A percentile compares a stretch with the other conserved stretches of the same genome.
Evolutionary conservation across 2,888 invertebrate genomes (phyloP).

Genomic region (Synanthedon myopaeformis): DNA sequence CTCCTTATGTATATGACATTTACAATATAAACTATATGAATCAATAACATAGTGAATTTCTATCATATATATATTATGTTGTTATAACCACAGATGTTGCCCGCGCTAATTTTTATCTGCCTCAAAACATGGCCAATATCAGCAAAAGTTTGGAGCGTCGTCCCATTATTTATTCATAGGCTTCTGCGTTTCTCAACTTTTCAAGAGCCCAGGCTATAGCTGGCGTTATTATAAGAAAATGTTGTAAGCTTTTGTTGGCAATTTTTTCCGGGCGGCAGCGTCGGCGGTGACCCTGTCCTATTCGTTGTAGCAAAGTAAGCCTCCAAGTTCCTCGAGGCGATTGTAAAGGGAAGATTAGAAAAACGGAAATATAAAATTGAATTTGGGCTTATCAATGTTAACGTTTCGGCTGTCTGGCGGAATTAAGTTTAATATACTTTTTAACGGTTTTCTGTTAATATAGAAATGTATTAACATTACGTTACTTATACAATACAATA

Average conservation of each 20-base stretch:
- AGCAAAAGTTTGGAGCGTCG: conserved; percentile 40
- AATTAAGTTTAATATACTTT: too few species aligned
- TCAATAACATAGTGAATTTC: too few species aligned
- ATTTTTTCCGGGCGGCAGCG: conserved; percentile 16
- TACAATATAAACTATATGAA: too few species aligned
- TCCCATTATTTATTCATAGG: conserved; percentile 53
- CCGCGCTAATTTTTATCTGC: conserved; percentile 39
- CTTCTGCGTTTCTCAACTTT: conserved; percentile 41
- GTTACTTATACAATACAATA: too few species aligned
- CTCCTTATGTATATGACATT: too few species aligned
- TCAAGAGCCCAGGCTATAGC: conserved; percentile 17
- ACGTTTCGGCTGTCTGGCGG: neutral
- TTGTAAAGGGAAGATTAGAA: neutral
- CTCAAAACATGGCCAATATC: conserved; percentile 53
- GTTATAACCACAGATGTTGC: conserved; percentile 27
- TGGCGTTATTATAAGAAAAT: conserved; percentile 27
- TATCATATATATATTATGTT: too few species aligned
- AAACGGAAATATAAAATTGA: neutral
- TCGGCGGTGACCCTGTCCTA: conserved; percentile 12
- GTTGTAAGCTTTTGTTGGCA: conserved; percentile 23
- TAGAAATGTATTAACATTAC: too few species aligned
- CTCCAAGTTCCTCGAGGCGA: conserved; percentile 12
- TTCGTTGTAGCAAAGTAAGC: conserved; percentile 13
- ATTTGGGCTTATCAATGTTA: neutral
- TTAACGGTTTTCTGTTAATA: too few species aligned